Conservation (phyloP, 2,113 vertebrate species). For the Platysteira castanea region DNA sequence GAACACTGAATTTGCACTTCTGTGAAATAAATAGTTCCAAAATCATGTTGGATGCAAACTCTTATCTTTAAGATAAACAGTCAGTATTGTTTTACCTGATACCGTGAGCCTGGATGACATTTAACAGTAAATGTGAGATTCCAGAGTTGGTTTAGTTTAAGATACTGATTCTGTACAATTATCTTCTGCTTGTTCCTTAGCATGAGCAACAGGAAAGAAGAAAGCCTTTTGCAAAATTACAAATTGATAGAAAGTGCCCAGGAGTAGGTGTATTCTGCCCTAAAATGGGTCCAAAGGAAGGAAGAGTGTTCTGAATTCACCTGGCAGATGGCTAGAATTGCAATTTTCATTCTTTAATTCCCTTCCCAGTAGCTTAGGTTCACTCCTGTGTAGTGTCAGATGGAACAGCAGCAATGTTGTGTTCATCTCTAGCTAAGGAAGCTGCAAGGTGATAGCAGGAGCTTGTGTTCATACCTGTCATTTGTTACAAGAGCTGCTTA, state of each 20-base stretch:
- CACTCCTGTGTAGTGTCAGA: neutral
- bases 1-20: neutral
- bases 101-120: accelerated
- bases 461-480: neutral
- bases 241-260: neutral
- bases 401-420: neutral
- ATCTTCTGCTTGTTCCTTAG: neutral
- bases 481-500: neutral
- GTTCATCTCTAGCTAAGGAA: neutral
- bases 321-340: neutral
- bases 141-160: neutral
- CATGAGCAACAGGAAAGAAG: neutral
- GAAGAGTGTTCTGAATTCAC: neutral
- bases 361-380: neutral
- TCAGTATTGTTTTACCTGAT: neutral
- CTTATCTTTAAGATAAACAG: neutral
- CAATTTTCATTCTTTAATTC: neutral
- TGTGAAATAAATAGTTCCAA: neutral
- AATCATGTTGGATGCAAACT: neutral
- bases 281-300: neutral
- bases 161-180: neutral
- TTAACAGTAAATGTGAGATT: neutral
- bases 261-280: neutral
- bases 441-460: neutral
- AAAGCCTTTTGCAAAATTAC: neutral